Percentiles rank a stretch among this genome's conserved stretches.
phyloP scores from a whole-genome alignment of 2,888 invertebrate species.

The Adela reaumurella region DNA sequence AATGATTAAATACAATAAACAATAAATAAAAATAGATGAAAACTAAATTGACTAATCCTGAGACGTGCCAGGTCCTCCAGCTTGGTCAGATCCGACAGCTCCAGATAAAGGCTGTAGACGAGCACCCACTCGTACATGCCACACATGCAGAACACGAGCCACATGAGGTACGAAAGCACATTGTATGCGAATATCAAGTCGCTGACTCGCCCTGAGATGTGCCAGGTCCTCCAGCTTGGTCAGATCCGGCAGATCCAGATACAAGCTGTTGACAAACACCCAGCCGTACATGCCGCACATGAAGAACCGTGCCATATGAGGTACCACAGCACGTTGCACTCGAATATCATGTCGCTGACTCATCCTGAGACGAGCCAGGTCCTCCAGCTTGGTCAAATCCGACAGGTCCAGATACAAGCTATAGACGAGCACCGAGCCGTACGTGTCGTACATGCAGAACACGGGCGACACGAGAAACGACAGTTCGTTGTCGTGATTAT shows the following conservation, averaged over 20 bases:
- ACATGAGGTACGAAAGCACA: conserved; percentile 73
- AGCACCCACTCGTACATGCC: conserved; percentile 82
- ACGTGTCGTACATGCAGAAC: conserved; percentile 65
- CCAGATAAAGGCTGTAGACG: conserved; percentile 83
- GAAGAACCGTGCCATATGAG: conserved; percentile 71
- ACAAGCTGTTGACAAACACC: conserved; percentile 83
- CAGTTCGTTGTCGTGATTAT: conserved; percentile 82
- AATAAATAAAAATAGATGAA: too few relatives aligned
- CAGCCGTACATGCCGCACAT: conserved; percentile 73
- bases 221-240: conserved; percentile 89
- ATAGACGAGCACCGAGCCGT: conserved; percentile 85
- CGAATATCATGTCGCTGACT: conserved; percentile 85
- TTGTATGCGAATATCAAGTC: conserved; percentile 89
- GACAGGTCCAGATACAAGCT: conserved; percentile 81
- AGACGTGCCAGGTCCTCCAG: conserved; percentile 89
- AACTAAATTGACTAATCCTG: conserved; percentile 62
- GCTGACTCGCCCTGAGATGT: conserved; percentile 86
- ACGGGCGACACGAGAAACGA: conserved; percentile 77
- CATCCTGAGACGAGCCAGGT: conserved; percentile 87
- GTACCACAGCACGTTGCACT: conserved; percentile 81
- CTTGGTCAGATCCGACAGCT: conserved; percentile 80
- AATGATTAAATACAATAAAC: too few relatives aligned
- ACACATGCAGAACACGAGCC: conserved; percentile 66
- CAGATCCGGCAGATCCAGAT: conserved; percentile 78
- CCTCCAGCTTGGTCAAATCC: conserved; percentile 84